Evolutionary conservation across 2,888 invertebrate genomes (phyloP).

Genomic region (Timema cristinae): DNA sequence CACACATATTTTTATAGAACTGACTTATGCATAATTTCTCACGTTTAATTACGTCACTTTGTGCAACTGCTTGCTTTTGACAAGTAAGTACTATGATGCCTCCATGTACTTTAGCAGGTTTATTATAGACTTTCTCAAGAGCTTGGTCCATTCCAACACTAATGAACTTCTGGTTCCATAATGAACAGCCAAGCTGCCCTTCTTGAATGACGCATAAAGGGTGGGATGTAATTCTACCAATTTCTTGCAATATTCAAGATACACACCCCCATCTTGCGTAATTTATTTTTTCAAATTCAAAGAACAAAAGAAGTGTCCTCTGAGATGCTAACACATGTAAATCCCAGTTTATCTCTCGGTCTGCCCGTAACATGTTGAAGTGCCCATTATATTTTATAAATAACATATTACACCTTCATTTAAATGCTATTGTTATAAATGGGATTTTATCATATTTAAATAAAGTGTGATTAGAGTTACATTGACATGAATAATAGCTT

Average conservation of each 20-base stretch:
- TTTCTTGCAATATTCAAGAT: constrained; percentile 3
- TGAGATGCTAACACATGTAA: not conserved
- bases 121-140: constrained; percentile 2
- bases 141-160: not conserved
- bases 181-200: not conserved
- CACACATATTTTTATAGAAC: constrained; percentile 5
- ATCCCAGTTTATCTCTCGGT: not conserved
- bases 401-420: no score
- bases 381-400: no score
- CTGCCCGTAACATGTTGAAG: not conserved
- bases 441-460: no score
- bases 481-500: no score
- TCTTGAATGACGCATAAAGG: not conserved
- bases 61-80: not conserved
- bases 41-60: not conserved
- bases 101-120: not conserved
- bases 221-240: not conserved
- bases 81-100: not conserved
- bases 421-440: no score
- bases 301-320: no score
- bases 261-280: not conserved
- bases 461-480: no score
- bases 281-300: not conserved
- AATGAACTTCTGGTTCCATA: not conserved
- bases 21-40: not conserved